phyloP scores from a whole-genome alignment of 1,140 invertebrate genomes.

The Drosophila leontia region DNA sequence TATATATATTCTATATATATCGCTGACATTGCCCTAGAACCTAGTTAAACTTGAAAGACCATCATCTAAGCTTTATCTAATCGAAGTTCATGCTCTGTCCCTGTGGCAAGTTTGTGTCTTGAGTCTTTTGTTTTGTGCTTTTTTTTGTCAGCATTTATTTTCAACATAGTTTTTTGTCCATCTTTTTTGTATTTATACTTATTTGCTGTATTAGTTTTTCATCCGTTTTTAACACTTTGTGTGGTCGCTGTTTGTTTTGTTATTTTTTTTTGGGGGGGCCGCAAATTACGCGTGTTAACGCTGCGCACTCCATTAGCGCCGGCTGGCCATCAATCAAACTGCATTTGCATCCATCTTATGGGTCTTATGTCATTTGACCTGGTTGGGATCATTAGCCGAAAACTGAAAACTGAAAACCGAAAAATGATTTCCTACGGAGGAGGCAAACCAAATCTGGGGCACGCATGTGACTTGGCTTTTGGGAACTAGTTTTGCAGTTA shows the following conservation, averaged over 20 bases:
- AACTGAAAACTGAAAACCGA: neutral
- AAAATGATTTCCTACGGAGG: slow-evolving; percentile 40
- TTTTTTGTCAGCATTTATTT: slow-evolving; percentile 6
- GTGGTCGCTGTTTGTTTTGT: slow-evolving; percentile 6
- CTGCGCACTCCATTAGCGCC: slow-evolving; percentile 57
- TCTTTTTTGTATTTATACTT: neutral
- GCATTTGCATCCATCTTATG: slow-evolving; percentile 60
- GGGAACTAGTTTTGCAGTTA: slow-evolving; percentile 43
- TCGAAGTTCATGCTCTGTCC: slow-evolving; percentile 23
- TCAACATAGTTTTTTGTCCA: slow-evolving; percentile 9
- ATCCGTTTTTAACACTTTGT: slow-evolving; percentile 20
- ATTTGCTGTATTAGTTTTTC: neutral
- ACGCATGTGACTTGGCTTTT: slow-evolving; percentile 44
- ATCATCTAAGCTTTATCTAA: neutral
- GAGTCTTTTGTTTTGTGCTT: slow-evolving; percentile 58
- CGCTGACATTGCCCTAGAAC: slow-evolving; percentile 46
- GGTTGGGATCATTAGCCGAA: slow-evolving; percentile 58
- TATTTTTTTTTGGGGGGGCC: slow-evolving; percentile 17
- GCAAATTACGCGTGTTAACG: slow-evolving; percentile 66
- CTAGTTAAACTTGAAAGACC: slow-evolving; percentile 6
- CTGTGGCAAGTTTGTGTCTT: slow-evolving; percentile 61
- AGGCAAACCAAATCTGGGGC: slow-evolving; percentile 47
- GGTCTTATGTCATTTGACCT: slow-evolving; percentile 53
- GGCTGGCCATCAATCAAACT: slow-evolving; percentile 64
- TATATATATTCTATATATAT: too few species aligned